Evolutionary conservation across 1,140 invertebrate species (phyloP).

Genomic region (Himalopsyche phryganea): DNA sequence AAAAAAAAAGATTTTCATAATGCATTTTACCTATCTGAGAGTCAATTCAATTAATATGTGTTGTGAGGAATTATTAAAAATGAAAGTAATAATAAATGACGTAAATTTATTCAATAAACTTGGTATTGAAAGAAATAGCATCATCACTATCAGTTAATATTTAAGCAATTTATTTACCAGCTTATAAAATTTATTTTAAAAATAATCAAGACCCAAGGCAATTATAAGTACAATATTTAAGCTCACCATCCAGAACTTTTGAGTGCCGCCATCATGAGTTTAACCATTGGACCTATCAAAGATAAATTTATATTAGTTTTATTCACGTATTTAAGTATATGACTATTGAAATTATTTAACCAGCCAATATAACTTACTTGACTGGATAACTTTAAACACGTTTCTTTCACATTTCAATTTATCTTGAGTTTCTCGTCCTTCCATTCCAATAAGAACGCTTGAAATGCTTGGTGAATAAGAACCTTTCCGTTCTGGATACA

Average conservation of each 20-base stretch:
- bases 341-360: not conserved
- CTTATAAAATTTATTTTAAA: too few relatives aligned
- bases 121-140: too few relatives aligned
- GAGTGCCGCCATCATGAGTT: constrained; percentile 80
- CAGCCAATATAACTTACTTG: constrained; percentile 64
- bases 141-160: too few relatives aligned
- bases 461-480: constrained; percentile 54
- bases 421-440: constrained; percentile 64
- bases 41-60: too few relatives aligned
- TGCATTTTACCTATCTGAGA: too few relatives aligned
- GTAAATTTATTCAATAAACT: too few relatives aligned
- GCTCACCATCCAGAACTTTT: constrained; percentile 81
- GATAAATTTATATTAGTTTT: not conserved
- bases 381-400: constrained; percentile 70
- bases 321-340: not conserved
- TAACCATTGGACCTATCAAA: constrained; percentile 70
- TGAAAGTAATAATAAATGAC: too few relatives aligned
- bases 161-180: too few relatives aligned
- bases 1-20: too few relatives aligned
- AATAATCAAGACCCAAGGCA: too few relatives aligned
- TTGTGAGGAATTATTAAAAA: too few relatives aligned
- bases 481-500: constrained; percentile 80
- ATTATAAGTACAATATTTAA: too few relatives aligned
- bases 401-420: constrained; percentile 79
- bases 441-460: constrained; percentile 56